Base-by-base conservation (phyloP, 2,113 vertebrate species). In the Haliaeetus leucogaster region DNA sequence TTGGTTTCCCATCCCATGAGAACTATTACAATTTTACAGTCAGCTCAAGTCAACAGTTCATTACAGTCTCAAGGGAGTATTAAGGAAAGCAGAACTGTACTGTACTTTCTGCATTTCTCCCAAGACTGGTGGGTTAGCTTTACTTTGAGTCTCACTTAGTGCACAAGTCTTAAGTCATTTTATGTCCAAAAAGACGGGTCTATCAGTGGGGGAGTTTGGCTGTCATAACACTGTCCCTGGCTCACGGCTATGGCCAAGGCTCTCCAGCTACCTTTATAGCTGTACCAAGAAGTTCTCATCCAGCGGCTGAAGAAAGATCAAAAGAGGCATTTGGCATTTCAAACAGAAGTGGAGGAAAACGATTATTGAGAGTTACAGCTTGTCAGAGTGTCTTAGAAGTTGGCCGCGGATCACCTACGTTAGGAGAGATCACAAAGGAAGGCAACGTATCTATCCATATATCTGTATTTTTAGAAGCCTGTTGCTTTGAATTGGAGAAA, bases 371-470 rank as follows among this genome's bases (percentile, higher is more conserved):
- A 91, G 81, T 66, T 94, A 58, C 26, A 61, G 34, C 21, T 45
- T 66, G 27, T 61, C 45, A 78, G 83, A 65, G 2, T 29, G 21
- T 62, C 8, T 16, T 32, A 63, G 42, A 89, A 62, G 7, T 16
- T 62, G 55, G n/a, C 11, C n/a, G 7, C 5, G 2, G 21, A 67
- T 80, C 20, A 26, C 12, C 5, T 89, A 8, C 0, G 0, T 25
- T 14, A 73, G 43, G 5, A 86, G 25, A 86, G 9, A 70, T 30
- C 36, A 36, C 20, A 53, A 34, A 68, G n/a, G 22, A 16, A 65
- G 10, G 27, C 25, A 79, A 52, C 3, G 8, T 8, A 61, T 4
- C 40, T 22, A 58, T 26, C 17, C 36, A 25, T 23, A 8, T 38
- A 74, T 1, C 13, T 63, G 4, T 27, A 52, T 66, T 48, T 76